phyloP scores from a whole-genome alignment of 2,113 vertebrate genomes.

The Ellobius talpinus region DNA sequence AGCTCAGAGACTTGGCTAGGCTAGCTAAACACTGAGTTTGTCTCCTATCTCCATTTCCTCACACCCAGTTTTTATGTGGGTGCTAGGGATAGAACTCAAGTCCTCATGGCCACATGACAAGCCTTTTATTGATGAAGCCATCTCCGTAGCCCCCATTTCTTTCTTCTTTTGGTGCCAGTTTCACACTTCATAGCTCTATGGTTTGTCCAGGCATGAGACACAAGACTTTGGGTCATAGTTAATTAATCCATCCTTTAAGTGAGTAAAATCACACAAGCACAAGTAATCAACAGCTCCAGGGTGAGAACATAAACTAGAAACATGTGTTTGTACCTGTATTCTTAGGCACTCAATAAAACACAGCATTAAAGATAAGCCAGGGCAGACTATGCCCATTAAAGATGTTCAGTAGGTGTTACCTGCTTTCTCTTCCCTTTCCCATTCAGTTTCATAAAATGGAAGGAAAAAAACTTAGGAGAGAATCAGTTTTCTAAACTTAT shows the following conservation, averaged over 20 bases:
- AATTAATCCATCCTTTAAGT: neutral
- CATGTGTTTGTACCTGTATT: neutral
- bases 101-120: neutral
- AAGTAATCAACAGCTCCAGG: neutral
- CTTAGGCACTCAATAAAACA: neutral
- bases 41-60: neutral
- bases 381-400: neutral
- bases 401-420: neutral
- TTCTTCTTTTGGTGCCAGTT: neutral
- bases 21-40: neutral
- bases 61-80: neutral
- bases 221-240: conserved; percentile 13
- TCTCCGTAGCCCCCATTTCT: neutral
- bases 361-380: neutral
- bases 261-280: neutral
- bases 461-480: neutral
- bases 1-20: neutral
- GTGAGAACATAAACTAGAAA: neutral
- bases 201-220: neutral
- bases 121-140: neutral
- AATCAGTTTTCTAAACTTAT: neutral
- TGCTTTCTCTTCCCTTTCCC: neutral
- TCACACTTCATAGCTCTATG: neutral
- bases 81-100: neutral
- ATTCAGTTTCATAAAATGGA: neutral